These are phyloP conservation scores for Tapirus indicus DNA, from an alignment of 2,797 vertebrate genomes.

Conservation along the genomic window DNA sequence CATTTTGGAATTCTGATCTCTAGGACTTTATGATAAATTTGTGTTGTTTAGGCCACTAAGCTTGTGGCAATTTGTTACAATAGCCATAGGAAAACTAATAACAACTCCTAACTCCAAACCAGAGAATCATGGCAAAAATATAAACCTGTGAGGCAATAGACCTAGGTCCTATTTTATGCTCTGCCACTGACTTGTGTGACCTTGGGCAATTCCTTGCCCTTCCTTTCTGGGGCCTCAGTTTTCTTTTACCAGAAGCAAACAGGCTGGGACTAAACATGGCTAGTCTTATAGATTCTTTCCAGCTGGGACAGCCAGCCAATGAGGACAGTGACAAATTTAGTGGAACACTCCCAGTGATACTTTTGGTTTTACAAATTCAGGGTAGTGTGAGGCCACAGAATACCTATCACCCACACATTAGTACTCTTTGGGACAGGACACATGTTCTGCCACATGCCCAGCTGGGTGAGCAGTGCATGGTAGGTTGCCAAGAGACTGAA, in stretches of 20 bases:
- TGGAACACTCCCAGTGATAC: background rate
- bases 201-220: background rate
- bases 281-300: background rate
- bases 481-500: no score
- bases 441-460: no score
- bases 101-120: background rate
- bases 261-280: background rate
- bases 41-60: no score
- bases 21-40: no score
- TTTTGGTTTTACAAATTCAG: background rate
- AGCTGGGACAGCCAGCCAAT: background rate
- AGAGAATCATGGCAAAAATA: background rate
- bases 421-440: background rate
- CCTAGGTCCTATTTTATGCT: background rate
- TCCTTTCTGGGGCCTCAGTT: background rate
- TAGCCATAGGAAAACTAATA: background rate
- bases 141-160: background rate
- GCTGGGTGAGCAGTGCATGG: no score
- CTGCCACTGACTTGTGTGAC: background rate
- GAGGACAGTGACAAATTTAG: background rate
- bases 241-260: background rate
- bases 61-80: background rate
- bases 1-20: no score
- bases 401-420: background rate
- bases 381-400: background rate